Evolutionary conservation across 2,888 invertebrate species (phyloP), one percentile per base, ranked within the genome.

Genomic region (Caenorhabditis angaria): DNA sequence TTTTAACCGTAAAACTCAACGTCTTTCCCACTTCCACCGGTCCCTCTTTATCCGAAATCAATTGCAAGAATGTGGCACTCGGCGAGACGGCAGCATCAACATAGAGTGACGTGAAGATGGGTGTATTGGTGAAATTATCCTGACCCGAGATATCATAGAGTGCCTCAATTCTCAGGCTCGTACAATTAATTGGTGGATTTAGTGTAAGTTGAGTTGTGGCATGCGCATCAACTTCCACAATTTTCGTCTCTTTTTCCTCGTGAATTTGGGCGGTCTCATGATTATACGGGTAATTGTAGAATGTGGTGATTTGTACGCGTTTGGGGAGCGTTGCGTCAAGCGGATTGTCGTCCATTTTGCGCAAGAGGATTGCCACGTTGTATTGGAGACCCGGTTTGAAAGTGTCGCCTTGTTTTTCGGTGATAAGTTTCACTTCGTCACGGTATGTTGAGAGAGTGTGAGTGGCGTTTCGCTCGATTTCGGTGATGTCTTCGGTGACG

Each of bases 381-480:
- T 93, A 94, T 76, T 93, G 92, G 59, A 95, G 90, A 25, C 93
- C 93, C 0, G 94, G 95, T 88, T 94, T 94, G 89, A 94, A 97
- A 77, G 92, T 92, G 81, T 93, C 93, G 0, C 95, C 93, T 25
- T 93, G 92, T 82, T 93, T 92, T 24, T 94, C 91, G 61, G 93
- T 90, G 69, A 92, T 91, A 89, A 94, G 90, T 80, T 92, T 91
- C 83, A 93, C 93, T 77, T 92, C 91, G 85, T 93, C 91, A 64
- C 92, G 92, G 88, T 93, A 94, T 8, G 96, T 89, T 63, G 92
- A 91, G 47, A 94, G 90, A 71, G 82, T 82, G 41, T 82, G 81
- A 2, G 86, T 86, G 27, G 78, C 83, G 61, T 87, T 88, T n/a
- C 87, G 61, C 61, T 83, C 78, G 48, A 82, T 84, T 58, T 86